Evolutionary conservation across 2,797 vertebrate genomes (phyloP).

Genomic region (Furcifer pardalis): DNA sequence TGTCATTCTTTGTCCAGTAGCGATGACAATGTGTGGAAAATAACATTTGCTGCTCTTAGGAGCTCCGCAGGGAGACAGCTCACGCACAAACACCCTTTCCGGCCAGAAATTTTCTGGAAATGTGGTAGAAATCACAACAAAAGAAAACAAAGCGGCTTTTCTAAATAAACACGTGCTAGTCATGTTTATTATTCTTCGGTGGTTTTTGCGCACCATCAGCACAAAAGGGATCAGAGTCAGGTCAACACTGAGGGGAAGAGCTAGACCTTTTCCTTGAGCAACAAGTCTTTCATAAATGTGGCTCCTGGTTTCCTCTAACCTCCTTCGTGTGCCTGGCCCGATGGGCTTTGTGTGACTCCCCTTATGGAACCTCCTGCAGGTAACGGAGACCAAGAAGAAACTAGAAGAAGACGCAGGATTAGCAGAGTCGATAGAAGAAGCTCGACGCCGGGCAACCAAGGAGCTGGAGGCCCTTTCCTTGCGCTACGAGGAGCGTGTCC

Average conservation of each 20-base stretch:
- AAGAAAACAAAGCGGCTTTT: not conserved
- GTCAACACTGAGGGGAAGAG: not conserved
- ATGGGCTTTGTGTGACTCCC: not conserved
- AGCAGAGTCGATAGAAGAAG: constrained; percentile 85
- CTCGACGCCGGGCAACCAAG: constrained; percentile 82
- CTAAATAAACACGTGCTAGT: not conserved
- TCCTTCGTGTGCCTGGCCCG: not conserved
- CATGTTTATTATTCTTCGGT: not conserved
- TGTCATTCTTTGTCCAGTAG: no score
- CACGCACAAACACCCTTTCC: not conserved
- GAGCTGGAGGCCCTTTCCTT: constrained; percentile 84
- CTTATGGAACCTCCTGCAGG: constrained; percentile 22
- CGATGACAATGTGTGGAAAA: not conserved
- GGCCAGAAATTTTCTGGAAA: not conserved
- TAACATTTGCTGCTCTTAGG: not conserved
- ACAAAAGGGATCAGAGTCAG: not conserved
- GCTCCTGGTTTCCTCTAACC: not conserved
- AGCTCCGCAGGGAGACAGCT: not conserved
- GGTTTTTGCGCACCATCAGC: not conserved
- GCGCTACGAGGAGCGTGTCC: constrained; percentile 83
- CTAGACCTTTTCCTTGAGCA: not conserved
- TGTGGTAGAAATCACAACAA: not conserved
- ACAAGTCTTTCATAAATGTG: not conserved
- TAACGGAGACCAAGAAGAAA: constrained; percentile 85
- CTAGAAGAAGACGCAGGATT: constrained; percentile 85